These are phyloP conservation scores for Coecobrya sp. DNA, from an alignment of 2,888 invertebrate genomes.

Conservation along the genomic window DNA sequence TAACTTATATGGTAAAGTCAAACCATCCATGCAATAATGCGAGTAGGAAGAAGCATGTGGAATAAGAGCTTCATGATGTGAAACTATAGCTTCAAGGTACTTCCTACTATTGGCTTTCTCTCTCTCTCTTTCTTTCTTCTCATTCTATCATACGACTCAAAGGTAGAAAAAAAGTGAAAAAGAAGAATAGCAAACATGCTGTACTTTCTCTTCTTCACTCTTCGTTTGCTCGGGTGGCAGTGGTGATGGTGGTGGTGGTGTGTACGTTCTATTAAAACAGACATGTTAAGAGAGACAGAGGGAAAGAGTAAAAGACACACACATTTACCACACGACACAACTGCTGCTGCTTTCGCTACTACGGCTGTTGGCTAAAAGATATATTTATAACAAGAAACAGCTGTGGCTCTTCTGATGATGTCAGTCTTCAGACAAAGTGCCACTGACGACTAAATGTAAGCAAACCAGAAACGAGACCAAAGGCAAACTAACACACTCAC, in stretches of 20 bases:
- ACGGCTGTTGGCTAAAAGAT: slow-evolving; percentile 22
- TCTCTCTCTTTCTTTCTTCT: slow-evolving; percentile 11
- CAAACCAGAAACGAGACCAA: slow-evolving; percentile 70
- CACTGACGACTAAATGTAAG: slow-evolving; percentile 74
- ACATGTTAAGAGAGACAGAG: slow-evolving; percentile 48
- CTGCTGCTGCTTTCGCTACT: slow-evolving; percentile 44
- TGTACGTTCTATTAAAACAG: slow-evolving; percentile 62
- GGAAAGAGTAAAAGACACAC: slow-evolving; percentile 50
- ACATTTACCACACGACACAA: slow-evolving; percentile 57
- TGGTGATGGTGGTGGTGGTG: slow-evolving; percentile 41
- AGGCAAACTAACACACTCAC: slow-evolving; percentile 58
- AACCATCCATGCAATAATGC: slow-evolving; percentile 56
- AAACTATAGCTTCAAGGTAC: slow-evolving; percentile 58
- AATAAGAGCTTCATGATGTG: slow-evolving; percentile 50
- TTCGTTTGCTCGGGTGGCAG: not conserved
- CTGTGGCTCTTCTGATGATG: slow-evolving; percentile 68
- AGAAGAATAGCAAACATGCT: slow-evolving; percentile 62
- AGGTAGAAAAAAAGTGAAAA: slow-evolving; percentile 30
- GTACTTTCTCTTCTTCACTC: slow-evolving; percentile 41
- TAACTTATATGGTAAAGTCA: slow-evolving; percentile 31
- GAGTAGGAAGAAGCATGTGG: slow-evolving; percentile 39
- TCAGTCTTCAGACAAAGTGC: slow-evolving; percentile 62
- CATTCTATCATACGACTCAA: slow-evolving; percentile 41
- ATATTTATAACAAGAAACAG: slow-evolving; percentile 70
- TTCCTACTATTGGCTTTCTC: slow-evolving; percentile 55